These are phyloP conservation scores for Synanthedon tipuliformis DNA, from an alignment of 2,888 invertebrate genomes.

Conservation along the genomic window DNA sequence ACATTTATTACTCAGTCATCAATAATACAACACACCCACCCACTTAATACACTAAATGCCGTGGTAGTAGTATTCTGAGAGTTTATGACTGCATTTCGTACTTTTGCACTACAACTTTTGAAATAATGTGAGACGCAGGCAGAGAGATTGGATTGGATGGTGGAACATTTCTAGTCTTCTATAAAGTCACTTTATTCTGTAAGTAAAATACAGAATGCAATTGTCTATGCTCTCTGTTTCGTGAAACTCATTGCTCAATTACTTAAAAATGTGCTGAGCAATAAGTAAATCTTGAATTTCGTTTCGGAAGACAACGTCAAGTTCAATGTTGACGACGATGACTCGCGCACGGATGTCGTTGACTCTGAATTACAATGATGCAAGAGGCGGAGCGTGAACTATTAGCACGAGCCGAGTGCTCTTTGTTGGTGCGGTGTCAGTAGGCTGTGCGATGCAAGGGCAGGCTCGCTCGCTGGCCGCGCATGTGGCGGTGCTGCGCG, in stretches of 20 bases:
- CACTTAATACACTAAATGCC: too few species aligned
- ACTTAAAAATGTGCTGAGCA: neutral
- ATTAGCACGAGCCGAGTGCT: conserved; percentile 39
- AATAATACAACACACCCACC: too few species aligned
- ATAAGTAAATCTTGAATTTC: neutral
- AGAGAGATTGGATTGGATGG: too few species aligned
- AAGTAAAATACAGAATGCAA: too few species aligned
- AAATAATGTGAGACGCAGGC: too few species aligned
- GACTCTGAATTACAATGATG: conserved; percentile 48
- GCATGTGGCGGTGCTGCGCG: conserved; percentile 9
- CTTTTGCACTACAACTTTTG: too few species aligned
- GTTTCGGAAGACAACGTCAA: conserved; percentile 15
- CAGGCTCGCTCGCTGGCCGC: conserved; percentile 5
- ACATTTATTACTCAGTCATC: too few species aligned
- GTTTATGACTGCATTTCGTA: too few species aligned
- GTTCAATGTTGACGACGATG: conserved; percentile 39
- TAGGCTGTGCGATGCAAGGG: conserved; percentile 8
- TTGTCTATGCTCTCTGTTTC: too few species aligned
- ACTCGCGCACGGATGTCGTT: conserved; percentile 46
- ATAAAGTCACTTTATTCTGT: too few species aligned
- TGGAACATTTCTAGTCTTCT: too few species aligned
- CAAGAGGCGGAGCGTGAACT: conserved; percentile 43
- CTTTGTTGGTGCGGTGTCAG: conserved; percentile 16
- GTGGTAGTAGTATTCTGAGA: too few species aligned
- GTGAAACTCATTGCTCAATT: neutral